Percentiles rank a stretch among this genome's conserved stretches.
These are phyloP conservation scores for Hippolais icterina DNA, from an alignment of 2,113 vertebrate genomes.

Conservation along the genomic window DNA sequence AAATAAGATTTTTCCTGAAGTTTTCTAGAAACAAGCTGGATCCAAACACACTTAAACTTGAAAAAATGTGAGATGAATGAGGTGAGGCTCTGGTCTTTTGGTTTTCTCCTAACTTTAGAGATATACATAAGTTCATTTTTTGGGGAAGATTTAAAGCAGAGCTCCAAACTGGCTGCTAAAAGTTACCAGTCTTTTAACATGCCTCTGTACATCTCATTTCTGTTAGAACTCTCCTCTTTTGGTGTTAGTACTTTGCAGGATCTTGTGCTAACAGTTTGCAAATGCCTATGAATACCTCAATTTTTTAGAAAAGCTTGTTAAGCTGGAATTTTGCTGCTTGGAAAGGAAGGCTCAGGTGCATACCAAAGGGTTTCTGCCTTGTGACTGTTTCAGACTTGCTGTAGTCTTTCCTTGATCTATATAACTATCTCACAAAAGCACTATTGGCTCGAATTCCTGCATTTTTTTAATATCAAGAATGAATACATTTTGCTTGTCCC, in stretches of 20 bases:
- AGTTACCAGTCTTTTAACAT: not conserved
- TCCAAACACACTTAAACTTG: not conserved
- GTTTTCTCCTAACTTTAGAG: not conserved
- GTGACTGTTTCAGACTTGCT: not conserved
- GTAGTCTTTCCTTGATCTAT: not conserved
- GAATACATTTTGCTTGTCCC: not conserved
- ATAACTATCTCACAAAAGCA: not conserved
- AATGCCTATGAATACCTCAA: rapidly evolving
- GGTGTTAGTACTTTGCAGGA: not conserved
- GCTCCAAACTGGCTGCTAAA: not conserved
- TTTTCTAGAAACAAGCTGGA: not conserved
- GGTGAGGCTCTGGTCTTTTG: not conserved
- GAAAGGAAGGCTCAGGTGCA: not conserved
- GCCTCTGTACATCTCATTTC: not conserved
- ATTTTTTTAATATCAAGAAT: not conserved
- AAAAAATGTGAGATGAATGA: not conserved
- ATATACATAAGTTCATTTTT: not conserved
- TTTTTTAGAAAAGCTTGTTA: not conserved
- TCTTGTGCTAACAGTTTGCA: not conserved
- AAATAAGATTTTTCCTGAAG: not conserved
- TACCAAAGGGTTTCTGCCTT: not conserved
- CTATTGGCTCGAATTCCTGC: not conserved
- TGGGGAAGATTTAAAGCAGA: not conserved
- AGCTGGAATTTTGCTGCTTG: not conserved
- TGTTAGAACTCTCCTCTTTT: not conserved